phyloP scores from a whole-genome alignment of 2,888 invertebrate genomes.

The Dysmachus trigonus region DNA sequence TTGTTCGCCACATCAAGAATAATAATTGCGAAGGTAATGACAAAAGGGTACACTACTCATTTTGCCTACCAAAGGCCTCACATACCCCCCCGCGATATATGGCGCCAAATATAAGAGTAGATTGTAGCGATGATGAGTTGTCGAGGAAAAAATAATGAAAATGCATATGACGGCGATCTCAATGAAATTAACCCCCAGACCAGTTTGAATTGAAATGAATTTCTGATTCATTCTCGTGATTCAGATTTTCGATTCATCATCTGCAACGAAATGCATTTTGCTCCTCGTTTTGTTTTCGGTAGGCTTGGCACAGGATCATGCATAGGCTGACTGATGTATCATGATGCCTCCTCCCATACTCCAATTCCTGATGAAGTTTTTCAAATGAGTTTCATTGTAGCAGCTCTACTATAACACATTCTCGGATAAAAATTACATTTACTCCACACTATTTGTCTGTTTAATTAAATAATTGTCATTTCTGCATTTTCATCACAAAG shows the following conservation, averaged over 20 bases:
- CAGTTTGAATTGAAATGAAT: conserved; percentile 9
- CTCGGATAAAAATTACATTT: conserved; percentile 42
- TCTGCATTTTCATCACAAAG: conserved; percentile 5
- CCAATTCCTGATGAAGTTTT: conserved; percentile 50
- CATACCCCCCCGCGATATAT: neutral
- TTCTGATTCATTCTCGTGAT: conserved; percentile 6
- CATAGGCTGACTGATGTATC: neutral
- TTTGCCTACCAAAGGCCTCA: neutral
- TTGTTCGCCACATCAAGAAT: conserved; percentile 19
- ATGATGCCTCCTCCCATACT: neutral
- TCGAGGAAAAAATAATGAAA: neutral
- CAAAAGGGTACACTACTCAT: neutral
- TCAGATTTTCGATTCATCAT: conserved; percentile 6
- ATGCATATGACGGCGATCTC: conserved; percentile 24
- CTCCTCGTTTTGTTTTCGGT: conserved; percentile 14
- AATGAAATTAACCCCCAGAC: conserved; percentile 17
- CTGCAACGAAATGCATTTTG: neutral
- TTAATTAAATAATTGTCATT: conserved; percentile 41
- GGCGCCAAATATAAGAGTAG: conserved; percentile 7
- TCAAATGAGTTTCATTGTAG: conserved; percentile 52
- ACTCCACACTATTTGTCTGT: conserved; percentile 31
- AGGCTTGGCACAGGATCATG: neutral
- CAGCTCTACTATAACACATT: conserved; percentile 44
- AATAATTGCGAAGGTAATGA: conserved; percentile 21
- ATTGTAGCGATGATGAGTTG: conserved; percentile 32